Evolutionary conservation across 2,113 vertebrate genomes (phyloP).

Genomic region (Oncorhynchus clarkii): DNA sequence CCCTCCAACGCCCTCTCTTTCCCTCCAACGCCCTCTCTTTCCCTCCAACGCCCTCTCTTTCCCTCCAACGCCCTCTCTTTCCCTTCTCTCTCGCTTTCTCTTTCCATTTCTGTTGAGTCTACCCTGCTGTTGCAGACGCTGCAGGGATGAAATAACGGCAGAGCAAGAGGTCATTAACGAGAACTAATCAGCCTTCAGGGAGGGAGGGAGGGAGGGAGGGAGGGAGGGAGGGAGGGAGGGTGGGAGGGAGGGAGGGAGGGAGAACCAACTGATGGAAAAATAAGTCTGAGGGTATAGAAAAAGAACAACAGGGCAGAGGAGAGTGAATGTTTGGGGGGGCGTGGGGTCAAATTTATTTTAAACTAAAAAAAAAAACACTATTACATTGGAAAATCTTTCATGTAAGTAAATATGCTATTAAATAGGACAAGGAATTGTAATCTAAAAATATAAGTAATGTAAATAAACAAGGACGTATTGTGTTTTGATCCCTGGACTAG

Average conservation of each 20-base stretch:
- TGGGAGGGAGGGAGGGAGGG: not conserved
- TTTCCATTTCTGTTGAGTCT: conserved; percentile 11
- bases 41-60: not conserved
- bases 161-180: conserved; percentile 58
- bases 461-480: not conserved
- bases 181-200: conserved; percentile 57
- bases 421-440: not conserved
- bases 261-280: not conserved
- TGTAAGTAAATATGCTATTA: not conserved
- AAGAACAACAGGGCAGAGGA: not conserved
- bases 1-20: too few species aligned
- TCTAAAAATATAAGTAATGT: not conserved
- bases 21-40: too few species aligned
- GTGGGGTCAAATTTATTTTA: not conserved
- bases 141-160: conserved; percentile 48
- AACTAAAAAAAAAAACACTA: not conserved
- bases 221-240: not conserved
- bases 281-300: not conserved
- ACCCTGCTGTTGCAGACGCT: conserved; percentile 36
- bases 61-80: conserved; percentile 23
- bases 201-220: conserved; percentile 16
- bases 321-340: not conserved
- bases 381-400: not conserved
- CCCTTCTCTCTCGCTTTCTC: not conserved
- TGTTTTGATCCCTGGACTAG: not conserved